Conservation (phyloP, 2,888 invertebrate genomes). For the Bruchidius siliquastri region DNA sequence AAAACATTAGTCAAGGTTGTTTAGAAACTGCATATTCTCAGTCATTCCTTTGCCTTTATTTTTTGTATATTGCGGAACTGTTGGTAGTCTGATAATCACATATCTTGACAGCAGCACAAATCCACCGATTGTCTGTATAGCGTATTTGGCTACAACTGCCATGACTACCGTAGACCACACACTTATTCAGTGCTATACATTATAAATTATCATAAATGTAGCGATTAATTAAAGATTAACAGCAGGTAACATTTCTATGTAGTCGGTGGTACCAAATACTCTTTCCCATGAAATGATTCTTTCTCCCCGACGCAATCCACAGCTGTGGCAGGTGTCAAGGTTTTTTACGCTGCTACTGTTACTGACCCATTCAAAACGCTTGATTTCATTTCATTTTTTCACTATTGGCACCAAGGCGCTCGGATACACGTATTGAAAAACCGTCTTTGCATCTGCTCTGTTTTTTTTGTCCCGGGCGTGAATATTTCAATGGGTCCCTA, state of each 20-base stretch:
- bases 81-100: too few species aligned
- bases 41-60: too few species aligned
- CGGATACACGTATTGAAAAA: not conserved
- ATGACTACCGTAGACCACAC: too few species aligned
- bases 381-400: not conserved
- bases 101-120: too few species aligned
- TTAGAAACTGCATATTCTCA: too few species aligned
- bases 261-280: not conserved
- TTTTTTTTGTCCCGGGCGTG: not conserved
- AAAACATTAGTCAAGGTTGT: too few species aligned
- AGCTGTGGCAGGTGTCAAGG: conserved; percentile 2
- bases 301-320: not conserved
- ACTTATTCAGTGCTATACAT: not conserved
- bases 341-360: not conserved
- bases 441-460: not conserved
- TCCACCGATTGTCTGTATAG: too few species aligned
- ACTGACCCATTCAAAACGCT: not conserved
- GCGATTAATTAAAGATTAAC: conserved; percentile 1
- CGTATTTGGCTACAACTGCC: too few species aligned
- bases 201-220: not conserved
- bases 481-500: not conserved
- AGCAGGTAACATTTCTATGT: not conserved
- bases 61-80: too few species aligned
- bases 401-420: not conserved
- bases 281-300: conserved; percentile 2